Conservation (phyloP, 2,888 invertebrate species). For the Cephus spinipes region DNA sequence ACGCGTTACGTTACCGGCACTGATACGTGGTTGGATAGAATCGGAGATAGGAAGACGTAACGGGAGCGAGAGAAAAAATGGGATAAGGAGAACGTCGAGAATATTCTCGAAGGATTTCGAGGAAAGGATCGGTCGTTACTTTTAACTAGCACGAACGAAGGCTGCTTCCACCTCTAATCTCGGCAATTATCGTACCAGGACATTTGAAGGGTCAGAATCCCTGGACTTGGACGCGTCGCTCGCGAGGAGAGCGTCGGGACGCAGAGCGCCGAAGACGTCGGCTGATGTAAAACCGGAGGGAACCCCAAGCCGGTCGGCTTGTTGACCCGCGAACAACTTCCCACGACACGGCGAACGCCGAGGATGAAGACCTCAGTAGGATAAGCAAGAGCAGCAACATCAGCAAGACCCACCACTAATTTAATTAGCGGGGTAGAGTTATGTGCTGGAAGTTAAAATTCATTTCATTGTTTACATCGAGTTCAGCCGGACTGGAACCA, state of each 20-base stretch:
- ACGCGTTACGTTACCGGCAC: background rate
- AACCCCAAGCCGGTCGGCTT: constrained; percentile 38
- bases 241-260: background rate
- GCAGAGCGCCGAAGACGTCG: constrained; percentile 31
- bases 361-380: constrained; percentile 20
- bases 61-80: background rate
- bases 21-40: background rate
- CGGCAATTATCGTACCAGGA: constrained; percentile 54
- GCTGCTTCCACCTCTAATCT: constrained; percentile 50
- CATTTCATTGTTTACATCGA: constrained; percentile 8
- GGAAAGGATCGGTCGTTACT: constrained; percentile 40
- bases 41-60: background rate
- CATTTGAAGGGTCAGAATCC: background rate
- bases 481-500: background rate
- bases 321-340: constrained; percentile 61
- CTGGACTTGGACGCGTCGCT: background rate
- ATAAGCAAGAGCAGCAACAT: constrained; percentile 19
- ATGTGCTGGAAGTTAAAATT: constrained; percentile 17
- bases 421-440: constrained; percentile 48
- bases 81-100: background rate
- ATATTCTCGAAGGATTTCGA: background rate
- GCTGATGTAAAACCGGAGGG: constrained; percentile 31
- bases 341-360: constrained; percentile 51
- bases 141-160: constrained; percentile 45
- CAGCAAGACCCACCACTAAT: constrained; percentile 51